Base-by-base conservation (phyloP, 2,113 vertebrate species). In the Dolichotis patagonum region DNA sequence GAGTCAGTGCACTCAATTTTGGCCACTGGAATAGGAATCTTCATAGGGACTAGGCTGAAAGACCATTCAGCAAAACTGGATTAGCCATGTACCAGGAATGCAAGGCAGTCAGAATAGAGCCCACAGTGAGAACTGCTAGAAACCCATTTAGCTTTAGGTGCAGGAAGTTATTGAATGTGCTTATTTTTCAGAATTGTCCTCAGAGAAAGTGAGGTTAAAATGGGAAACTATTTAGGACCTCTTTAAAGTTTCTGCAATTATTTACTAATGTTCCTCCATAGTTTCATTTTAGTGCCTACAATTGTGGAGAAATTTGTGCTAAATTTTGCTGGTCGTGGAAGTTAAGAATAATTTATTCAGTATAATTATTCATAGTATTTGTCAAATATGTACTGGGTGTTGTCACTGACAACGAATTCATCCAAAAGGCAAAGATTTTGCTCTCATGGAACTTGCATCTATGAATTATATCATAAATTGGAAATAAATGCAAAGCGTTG, bases 81-180 rank as follows among this genome's bases (percentile, higher is more conserved):
- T 43, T 9, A 41, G 13, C 0, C 5, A 30, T 46, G 1, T 20
- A 49, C 5, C 9, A 14, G n/a, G 54, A 4, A 28, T 24, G 3
- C 13, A 22, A 35, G 12, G 7, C 0, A 4, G 7, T 80, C 26
- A 30, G 32, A 5, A 2, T 32, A 7, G 22, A 20, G 4, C 4
- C 38, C 6, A 75, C 5, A 56, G 69, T 3, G 22, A 84, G 13
- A 7, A 1, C 49, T 62, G 0, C 2, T 4, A 4, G 19, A 71
- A 2, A 54, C 19, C 1, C 30, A 35, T 1, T 16, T 3, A 17
- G 1, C 41, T 75, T 85, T 46, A 90, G 78, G 19, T 38, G 14
- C 7, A 88, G 3, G 60, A 58, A 14, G 49, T 80, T 41, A 56
- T 26, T 5, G 5, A 54, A 52, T 62, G 60, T 26, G 32, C 14